phyloP scores from a whole-genome alignment of 2,888 invertebrate species.

The Yponomeuta malinellus region DNA sequence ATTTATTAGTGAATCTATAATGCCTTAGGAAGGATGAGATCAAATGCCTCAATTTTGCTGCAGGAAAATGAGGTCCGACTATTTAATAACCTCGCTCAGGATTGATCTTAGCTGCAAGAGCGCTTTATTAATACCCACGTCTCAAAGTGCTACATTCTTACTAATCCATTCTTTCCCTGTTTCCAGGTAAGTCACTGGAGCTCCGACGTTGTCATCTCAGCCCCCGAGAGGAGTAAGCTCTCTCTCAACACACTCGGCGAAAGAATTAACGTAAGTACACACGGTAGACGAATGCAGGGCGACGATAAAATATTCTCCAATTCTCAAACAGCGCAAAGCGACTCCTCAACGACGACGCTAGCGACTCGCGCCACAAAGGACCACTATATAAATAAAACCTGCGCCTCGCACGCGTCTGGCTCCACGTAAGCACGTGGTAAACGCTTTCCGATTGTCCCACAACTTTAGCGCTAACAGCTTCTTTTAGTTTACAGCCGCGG shows the following conservation, averaged over 20 bases:
- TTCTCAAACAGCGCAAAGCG: neutral
- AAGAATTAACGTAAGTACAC: neutral
- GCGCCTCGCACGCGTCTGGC: constrained; percentile 14
- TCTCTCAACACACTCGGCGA: neutral
- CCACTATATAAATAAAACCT: constrained; percentile 15
- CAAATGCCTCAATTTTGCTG: too few relatives aligned
- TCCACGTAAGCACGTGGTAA: constrained; percentile 28
- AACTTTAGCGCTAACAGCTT: constrained; percentile 51
- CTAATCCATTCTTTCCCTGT: neutral
- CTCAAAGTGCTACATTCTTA: too few relatives aligned
- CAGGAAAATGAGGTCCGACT: too few relatives aligned
- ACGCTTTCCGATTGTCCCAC: constrained; percentile 42
- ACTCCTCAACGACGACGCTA: neutral
- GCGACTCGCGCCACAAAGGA: constrained; percentile 5
- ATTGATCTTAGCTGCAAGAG: too few relatives aligned
- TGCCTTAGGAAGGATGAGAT: too few relatives aligned
- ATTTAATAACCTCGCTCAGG: too few relatives aligned
- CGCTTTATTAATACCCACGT: too few relatives aligned
- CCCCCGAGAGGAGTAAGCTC: neutral
- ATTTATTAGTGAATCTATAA: too few relatives aligned
- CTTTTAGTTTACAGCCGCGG: constrained; percentile 55
- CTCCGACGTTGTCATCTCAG: neutral
- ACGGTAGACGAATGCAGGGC: neutral
- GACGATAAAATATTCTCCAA: neutral
- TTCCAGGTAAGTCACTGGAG: constrained; percentile 16